These are phyloP conservation scores for Cyanoderma ruficeps DNA, from an alignment of 2,113 vertebrate species.

Conservation along the genomic window DNA sequence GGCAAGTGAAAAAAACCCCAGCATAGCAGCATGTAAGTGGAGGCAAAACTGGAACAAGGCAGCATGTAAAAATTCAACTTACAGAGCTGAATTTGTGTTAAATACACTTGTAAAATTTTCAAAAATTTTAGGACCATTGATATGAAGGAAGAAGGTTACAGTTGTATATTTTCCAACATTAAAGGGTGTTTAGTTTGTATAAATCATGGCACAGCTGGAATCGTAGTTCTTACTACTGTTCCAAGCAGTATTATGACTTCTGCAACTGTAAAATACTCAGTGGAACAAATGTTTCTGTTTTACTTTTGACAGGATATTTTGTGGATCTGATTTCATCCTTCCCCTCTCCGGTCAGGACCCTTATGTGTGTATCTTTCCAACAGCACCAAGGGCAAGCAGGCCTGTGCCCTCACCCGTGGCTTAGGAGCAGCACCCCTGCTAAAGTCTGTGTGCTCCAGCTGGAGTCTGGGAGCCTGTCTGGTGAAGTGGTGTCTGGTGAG, in stretches of 20 bases:
- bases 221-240: neutral
- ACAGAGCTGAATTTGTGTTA: neutral
- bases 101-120: neutral
- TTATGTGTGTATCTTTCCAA: neutral
- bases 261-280: rapidly evolving
- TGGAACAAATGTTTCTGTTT: neutral
- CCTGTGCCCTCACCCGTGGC: rapidly evolving
- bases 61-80: neutral
- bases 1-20: neutral
- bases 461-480: neutral
- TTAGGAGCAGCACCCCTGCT: neutral
- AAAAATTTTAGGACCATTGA: neutral
- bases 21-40: neutral
- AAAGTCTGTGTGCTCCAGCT: neutral
- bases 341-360: neutral
- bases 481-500: neutral
- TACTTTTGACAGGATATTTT: neutral
- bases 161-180: neutral
- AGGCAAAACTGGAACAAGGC: neutral
- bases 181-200: neutral
- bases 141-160: neutral
- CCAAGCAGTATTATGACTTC: neutral
- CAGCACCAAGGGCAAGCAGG: neutral
- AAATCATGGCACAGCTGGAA: neutral
- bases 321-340: neutral